These are phyloP conservation scores for Platichthys flesus DNA, from an alignment of 2,113 vertebrate genomes.

Conservation along the genomic window DNA sequence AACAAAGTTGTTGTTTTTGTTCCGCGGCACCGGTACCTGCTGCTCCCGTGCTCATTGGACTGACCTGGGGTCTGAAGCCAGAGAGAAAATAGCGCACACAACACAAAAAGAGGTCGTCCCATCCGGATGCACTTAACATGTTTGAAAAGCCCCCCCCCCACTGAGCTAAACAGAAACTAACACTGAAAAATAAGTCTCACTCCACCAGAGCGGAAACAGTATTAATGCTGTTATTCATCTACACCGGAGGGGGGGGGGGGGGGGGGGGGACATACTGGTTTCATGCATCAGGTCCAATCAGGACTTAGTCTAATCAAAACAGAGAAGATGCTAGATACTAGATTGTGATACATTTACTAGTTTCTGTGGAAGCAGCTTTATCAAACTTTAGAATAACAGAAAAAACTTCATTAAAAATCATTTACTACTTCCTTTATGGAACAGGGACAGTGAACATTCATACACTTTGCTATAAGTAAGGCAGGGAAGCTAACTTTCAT, in stretches of 20 bases:
- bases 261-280: background rate
- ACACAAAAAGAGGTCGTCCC: slow-evolving; percentile 33
- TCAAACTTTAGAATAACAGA: too few species aligned
- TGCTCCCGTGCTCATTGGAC: background rate
- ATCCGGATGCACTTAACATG: slow-evolving; percentile 7
- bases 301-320: background rate
- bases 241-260: background rate
- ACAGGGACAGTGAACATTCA: too few species aligned
- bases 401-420: too few species aligned
- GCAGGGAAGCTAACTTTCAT: too few species aligned
- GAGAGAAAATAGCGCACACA: background rate
- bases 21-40: slow-evolving; percentile 6
- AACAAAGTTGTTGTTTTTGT: slow-evolving; percentile 18
- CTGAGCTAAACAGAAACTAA: slow-evolving; percentile 18
- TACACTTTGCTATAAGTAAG: too few species aligned
- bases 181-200: background rate
- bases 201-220: slow-evolving; percentile 4
- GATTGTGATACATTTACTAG: too few species aligned
- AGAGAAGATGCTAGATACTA: too few species aligned
- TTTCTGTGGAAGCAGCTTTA: too few species aligned
- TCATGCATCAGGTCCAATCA: background rate
- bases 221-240: background rate
- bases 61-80: background rate
- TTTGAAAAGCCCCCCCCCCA: slow-evolving; percentile 37
- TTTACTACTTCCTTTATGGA: too few species aligned